Base-by-base conservation (phyloP, 2,113 vertebrate species). In the Alosa alosa region DNA sequence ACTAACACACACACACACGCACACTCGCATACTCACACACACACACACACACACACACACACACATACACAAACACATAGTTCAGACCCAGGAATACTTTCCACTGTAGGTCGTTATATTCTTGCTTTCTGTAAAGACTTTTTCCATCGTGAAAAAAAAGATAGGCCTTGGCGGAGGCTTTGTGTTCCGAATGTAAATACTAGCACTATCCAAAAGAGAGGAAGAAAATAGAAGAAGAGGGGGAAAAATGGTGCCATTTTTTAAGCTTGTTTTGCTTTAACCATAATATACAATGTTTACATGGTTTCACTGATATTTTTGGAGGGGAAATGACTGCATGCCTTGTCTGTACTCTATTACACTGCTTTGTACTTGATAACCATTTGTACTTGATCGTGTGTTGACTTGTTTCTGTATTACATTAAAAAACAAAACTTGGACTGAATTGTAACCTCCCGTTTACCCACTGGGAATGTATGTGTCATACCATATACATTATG, bases 151-250 rank as follows among this genome's bases (percentile, higher is more conserved):
- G 83, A 89, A 85, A 86, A 87, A 41, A 36, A 39, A 15, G 10
- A 39, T 36, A 39, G 87, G 86, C 81, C 86, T 84, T 89, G 87
- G 85, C 84, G 49, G 82, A 78, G 31, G 72, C 72, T 83, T 89
- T 82, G 78, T 81, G 8, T 82, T 84, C 49, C 83, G 81, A 83
- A 84, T 89, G 89, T 89, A 90, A 89, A 90, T 88, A 90, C 64
- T 57, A 87, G 25, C 44, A 44, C 84, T 87, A 78, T 82, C 86
- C 84, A 82, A 31, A 78, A 39, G 72, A 39, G 36, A 36, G 11
- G 68, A 78, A 15, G 31, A 78, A 11, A 13, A 78, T 4, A 17
- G 31, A 41, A 36, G 72, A 39, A 36, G 1, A 78, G 72, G 72
- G 31, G 82, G 86, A 88, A 87, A 84, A 78, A 86, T 84, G 44